Percentiles rank a stretch among this genome's conserved stretches.
phyloP scores from a whole-genome alignment of 1,140 invertebrate genomes.

The Wasmannia auropunctata region DNA sequence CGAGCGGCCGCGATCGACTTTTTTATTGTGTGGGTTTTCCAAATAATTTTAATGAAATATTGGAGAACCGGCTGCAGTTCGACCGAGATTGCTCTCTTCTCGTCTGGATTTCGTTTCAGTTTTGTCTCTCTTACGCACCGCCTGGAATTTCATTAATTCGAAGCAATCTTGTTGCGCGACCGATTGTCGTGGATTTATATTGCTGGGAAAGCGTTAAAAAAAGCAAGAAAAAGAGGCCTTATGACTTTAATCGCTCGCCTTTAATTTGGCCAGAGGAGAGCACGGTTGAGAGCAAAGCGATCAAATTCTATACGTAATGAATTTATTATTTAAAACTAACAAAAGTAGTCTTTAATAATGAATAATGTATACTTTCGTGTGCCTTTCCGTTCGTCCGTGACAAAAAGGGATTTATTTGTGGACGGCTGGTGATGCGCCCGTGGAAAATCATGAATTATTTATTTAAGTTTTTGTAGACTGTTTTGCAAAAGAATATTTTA shows the following conservation, averaged over 20 bases:
- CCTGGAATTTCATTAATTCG: slow-evolving; percentile 2
- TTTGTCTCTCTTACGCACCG: neutral
- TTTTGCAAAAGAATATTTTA: neutral
- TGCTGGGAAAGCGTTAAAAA: neutral
- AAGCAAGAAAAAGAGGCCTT: neutral
- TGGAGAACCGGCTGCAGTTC: slow-evolving; percentile 21
- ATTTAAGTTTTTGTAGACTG: neutral
- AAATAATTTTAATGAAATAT: slow-evolving; percentile 68
- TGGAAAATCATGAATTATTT: neutral
- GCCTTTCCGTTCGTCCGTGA: too few relatives aligned
- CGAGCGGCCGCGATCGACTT: neutral
- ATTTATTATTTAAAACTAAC: neutral
- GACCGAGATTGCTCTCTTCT: neutral
- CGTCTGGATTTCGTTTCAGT: neutral
- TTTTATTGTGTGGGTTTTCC: neutral
- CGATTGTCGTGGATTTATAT: slow-evolving; percentile 33
- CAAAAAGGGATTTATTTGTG: neutral
- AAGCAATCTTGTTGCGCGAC: neutral
- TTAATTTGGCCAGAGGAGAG: neutral
- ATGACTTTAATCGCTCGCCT: neutral
- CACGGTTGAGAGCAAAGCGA: neutral
- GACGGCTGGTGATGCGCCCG: neutral
- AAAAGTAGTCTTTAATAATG: neutral
- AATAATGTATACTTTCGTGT: neutral
- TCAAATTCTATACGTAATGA: neutral